These are phyloP conservation scores for Seira sanloemensis DNA, from an alignment of 2,888 invertebrate genomes.

Conservation along the genomic window DNA sequence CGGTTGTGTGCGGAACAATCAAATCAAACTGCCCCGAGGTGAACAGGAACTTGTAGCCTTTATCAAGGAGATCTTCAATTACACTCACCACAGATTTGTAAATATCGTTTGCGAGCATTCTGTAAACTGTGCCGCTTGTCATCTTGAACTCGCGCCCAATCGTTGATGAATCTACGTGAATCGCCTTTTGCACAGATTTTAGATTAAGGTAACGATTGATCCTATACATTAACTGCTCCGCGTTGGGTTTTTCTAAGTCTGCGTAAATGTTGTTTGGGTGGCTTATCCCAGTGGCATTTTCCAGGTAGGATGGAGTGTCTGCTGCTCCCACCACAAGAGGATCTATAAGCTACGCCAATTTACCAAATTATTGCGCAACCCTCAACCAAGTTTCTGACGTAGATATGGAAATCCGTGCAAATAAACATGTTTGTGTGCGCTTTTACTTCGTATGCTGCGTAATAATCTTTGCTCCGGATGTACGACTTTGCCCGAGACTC, in stretches of 20 bases:
- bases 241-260: neutral
- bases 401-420: neutral
- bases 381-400: neutral
- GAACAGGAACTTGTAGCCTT: slow-evolving; percentile 83
- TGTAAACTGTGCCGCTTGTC: slow-evolving; percentile 79
- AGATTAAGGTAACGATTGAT: slow-evolving; percentile 44
- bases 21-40: slow-evolving; percentile 95
- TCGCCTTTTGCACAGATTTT: slow-evolving; percentile 72
- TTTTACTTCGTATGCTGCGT: slow-evolving; percentile 66
- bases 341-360: slow-evolving; percentile 45
- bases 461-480: slow-evolving; percentile 60
- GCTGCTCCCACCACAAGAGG: slow-evolving; percentile 48
- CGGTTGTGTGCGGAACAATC: slow-evolving; percentile 91
- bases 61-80: slow-evolving; percentile 81
- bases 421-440: neutral
- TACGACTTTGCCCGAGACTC: slow-evolving; percentile 64
- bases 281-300: slow-evolving; percentile 56
- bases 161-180: slow-evolving; percentile 76
- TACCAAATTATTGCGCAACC: neutral
- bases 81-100: slow-evolving; percentile 88
- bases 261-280: slow-evolving; percentile 38
- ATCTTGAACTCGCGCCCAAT: slow-evolving; percentile 66
- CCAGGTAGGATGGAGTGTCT: slow-evolving; percentile 38
- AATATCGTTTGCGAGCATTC: slow-evolving; percentile 84
- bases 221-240: neutral